A percentile compares a stretch with the other conserved stretches of the same genome.
Evolutionary conservation across 2,797 vertebrate species (phyloP).

Genomic region (Syngnathus acus): DNA sequence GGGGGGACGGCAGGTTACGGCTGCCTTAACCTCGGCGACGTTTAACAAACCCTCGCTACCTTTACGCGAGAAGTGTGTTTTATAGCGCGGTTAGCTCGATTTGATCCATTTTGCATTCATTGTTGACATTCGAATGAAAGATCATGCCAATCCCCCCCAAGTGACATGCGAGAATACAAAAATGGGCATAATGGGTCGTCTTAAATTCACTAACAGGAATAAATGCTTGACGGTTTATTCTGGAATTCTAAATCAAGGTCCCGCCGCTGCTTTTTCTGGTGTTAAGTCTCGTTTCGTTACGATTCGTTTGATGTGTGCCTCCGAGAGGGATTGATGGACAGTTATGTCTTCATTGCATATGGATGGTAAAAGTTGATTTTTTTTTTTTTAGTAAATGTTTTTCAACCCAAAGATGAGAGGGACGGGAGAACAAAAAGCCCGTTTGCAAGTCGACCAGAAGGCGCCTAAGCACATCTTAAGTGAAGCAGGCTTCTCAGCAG

Average conservation of each 20-base stretch:
- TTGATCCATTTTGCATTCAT: background rate
- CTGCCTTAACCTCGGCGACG: constrained; percentile 44
- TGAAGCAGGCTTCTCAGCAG: constrained; percentile 32
- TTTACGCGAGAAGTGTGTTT: background rate
- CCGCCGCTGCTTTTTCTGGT: constrained; percentile 6
- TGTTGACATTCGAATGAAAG: background rate
- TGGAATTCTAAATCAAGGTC: constrained; percentile 14
- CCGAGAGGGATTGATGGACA: constrained; percentile 44
- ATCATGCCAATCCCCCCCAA: background rate
- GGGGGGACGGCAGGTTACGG: constrained; percentile 10
- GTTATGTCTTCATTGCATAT: constrained; percentile 25
- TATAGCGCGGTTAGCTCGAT: background rate
- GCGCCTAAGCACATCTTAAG: constrained; percentile 43
- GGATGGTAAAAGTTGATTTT: constrained; percentile 16
- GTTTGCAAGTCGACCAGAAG: constrained; percentile 6
- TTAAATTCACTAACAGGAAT: constrained; percentile 1
- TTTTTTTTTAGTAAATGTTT: constrained; percentile 9
- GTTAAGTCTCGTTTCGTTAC: constrained; percentile 28
- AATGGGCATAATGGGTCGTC: too few species aligned
- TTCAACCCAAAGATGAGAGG: constrained; percentile 26
- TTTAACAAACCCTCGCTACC: constrained; percentile 7
- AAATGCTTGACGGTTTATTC: constrained; percentile 3
- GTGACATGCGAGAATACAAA: background rate
- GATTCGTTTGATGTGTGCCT: constrained; percentile 19
- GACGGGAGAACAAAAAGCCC: constrained; percentile 36